Percentiles rank a stretch among this genome's conserved stretches.
These are phyloP conservation scores for Acanthochromis polyacanthus DNA, from an alignment of 2,113 vertebrate genomes.

Conservation along the genomic window DNA sequence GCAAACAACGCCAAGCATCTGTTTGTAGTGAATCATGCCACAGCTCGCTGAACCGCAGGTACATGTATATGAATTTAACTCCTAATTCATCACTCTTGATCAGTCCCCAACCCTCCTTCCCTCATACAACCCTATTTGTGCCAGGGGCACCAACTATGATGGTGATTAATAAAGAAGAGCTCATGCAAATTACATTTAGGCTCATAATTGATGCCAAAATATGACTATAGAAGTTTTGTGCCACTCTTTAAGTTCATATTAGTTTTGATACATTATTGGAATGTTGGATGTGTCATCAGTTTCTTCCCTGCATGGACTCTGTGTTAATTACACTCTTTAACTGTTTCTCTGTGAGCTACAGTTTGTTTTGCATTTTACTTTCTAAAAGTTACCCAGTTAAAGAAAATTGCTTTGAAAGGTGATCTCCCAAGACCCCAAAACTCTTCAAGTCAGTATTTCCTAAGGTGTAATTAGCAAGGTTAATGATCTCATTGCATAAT, in stretches of 20 bases:
- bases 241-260: slow-evolving; percentile 28
- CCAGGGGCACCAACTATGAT: slow-evolving; percentile 54
- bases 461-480: slow-evolving; percentile 32
- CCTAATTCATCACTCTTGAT: slow-evolving; percentile 62
- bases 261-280: slow-evolving; percentile 13
- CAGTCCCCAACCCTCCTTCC: slow-evolving; percentile 20
- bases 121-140: slow-evolving; percentile 53
- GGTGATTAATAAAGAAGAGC: slow-evolving; percentile 76
- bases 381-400: neutral
- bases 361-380: neutral
- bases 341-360: neutral
- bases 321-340: slow-evolving; percentile 17
- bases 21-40: slow-evolving; percentile 11
- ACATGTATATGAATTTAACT: slow-evolving; percentile 30
- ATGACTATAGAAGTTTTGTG: slow-evolving; percentile 42
- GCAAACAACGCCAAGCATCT: slow-evolving; percentile 21
- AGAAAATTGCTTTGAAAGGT: slow-evolving; percentile 19
- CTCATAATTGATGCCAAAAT: slow-evolving; percentile 79
- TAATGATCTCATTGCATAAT: slow-evolving; percentile 57
- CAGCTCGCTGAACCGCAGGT: slow-evolving; percentile 14
- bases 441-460: slow-evolving; percentile 24
- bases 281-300: neutral
- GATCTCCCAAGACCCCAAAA: neutral
- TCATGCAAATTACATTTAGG: slow-evolving; percentile 73
- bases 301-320: neutral